Base-by-base conservation (phyloP, 2,113 vertebrate species). In the Pelecanus crispus region DNA sequence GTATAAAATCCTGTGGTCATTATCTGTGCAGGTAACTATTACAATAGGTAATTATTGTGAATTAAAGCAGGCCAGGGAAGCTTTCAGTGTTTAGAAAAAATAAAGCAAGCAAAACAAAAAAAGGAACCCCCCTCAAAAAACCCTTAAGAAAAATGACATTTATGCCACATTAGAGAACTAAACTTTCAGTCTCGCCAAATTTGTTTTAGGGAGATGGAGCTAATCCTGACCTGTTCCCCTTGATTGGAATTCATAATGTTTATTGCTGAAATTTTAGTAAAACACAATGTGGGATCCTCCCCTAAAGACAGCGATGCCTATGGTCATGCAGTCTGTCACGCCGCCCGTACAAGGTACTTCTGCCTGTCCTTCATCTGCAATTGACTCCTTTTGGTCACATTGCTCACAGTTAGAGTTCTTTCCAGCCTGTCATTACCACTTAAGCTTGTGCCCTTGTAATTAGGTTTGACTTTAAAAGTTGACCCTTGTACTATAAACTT, bases 291-390 rank as follows among this genome's bases (percentile, higher is more conserved):
- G 50, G 31, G 31, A 11, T 32, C 44, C 29, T 58, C 21, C 38
- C 50, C 15, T 18, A 1, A 32, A 65, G 68, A 9, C n/a, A 50
- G 0, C 0, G 3, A 9, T 63, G 44, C 83, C 52, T 7, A 0
- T 14, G 63, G 36, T 49, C 5, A 1, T 9, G 28, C 38, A 6
- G 34, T 3, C 53, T 10, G 66, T 71, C 21, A 1, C 6, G 12
- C 77, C 83, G 80, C 44, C 2, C 4, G 28, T 11, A 4, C 47
- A 2, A 40, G 61, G 45, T 31, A 4, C 45, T 40, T 52, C 4
- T 2, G 5, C 52, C 47, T 53, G 18, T 70, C 61, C 50, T 59
- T 24, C 25, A 28, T 6, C 50, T 74, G 50, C 47, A 40, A 1
- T 10, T 29, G 44, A 2, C 56, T 67, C 52, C 40, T 59, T 32